A percentile compares a stretch with the other conserved stretches of the same genome.
phyloP scores from a whole-genome alignment of 1,140 invertebrate species.

The Periplaneta americana region DNA sequence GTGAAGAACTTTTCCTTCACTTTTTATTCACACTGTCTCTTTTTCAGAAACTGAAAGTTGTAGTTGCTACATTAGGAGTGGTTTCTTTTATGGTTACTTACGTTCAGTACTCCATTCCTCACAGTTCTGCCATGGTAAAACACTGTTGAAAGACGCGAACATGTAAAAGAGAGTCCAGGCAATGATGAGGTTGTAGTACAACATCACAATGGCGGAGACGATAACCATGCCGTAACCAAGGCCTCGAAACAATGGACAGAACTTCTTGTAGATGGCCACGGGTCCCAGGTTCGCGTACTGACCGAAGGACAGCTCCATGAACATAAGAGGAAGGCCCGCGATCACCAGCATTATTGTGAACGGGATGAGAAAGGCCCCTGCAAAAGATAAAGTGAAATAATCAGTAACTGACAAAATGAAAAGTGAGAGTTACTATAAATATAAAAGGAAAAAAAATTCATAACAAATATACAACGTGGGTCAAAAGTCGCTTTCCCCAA shows the following conservation, averaged over 20 bases:
- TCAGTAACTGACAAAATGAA: too few species aligned
- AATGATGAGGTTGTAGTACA: slow-evolving; percentile 82
- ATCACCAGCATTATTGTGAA: slow-evolving; percentile 81
- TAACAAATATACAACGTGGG: too few species aligned
- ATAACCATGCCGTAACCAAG: slow-evolving; percentile 80
- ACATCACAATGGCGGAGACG: slow-evolving; percentile 74
- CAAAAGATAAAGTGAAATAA: slow-evolving; percentile 23
- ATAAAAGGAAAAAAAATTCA: too few species aligned
- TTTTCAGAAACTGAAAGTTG: too few species aligned
- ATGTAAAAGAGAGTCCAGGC: slow-evolving; percentile 82
- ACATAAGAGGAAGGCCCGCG: slow-evolving; percentile 80
- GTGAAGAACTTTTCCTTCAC: too few species aligned
- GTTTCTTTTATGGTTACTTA: slow-evolving; percentile 38
- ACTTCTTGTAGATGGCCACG: slow-evolving; percentile 62
- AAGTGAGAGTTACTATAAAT: too few species aligned
- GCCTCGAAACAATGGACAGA: slow-evolving; percentile 62
- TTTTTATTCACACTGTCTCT: too few species aligned
- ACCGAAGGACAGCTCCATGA: slow-evolving; percentile 77
- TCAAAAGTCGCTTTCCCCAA: too few species aligned
- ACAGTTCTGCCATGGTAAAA: slow-evolving; percentile 74
- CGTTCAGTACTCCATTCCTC: slow-evolving; percentile 68
- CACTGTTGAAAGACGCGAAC: slow-evolving; percentile 62
- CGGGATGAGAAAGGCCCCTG: slow-evolving; percentile 75
- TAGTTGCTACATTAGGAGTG: too few species aligned
- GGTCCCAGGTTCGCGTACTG: slow-evolving; percentile 69